Evolutionary conservation across 1,140 invertebrate species (phyloP).

Genomic region (Drosophila sulfurigaster): DNA sequence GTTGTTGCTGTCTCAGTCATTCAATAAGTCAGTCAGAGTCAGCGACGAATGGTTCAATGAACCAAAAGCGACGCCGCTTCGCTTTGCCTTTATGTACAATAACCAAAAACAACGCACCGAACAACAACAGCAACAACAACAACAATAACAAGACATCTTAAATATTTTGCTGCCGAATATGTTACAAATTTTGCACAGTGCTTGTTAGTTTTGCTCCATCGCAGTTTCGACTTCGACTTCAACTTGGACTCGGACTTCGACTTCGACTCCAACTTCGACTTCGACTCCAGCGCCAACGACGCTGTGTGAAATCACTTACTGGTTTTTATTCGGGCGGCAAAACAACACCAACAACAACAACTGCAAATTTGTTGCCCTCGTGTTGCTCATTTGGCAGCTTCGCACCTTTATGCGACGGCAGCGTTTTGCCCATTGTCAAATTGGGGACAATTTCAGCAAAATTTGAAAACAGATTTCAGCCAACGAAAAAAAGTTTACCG

Average conservation of each 20-base stretch:
- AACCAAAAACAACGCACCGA: slow-evolving; percentile 48
- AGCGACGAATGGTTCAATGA: slow-evolving; percentile 54
- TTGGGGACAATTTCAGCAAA: slow-evolving; percentile 53
- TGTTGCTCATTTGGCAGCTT: slow-evolving; percentile 77
- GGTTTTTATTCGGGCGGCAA: slow-evolving; percentile 71
- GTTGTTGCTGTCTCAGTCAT: slow-evolving; percentile 63
- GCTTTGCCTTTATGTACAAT: slow-evolving; percentile 54
- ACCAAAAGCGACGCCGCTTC: slow-evolving; percentile 33
- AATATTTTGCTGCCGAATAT: slow-evolving; percentile 77
- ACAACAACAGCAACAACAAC: slow-evolving; percentile 39
- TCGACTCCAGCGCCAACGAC: slow-evolving; percentile 1
- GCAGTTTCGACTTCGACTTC: slow-evolving; percentile 27
- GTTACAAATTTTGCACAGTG: slow-evolving; percentile 74
- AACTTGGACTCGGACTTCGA: background rate
- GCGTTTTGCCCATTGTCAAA: slow-evolving; percentile 51
- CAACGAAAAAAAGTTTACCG: slow-evolving; percentile 18
- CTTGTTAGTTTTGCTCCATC: slow-evolving; percentile 71
- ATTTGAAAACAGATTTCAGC: slow-evolving; percentile 34
- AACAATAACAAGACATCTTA: slow-evolving; percentile 63
- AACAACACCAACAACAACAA: slow-evolving; percentile 40
- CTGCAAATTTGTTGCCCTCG: slow-evolving; percentile 78
- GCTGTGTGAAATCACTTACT: slow-evolving; percentile 76
- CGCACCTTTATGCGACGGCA: slow-evolving; percentile 56
- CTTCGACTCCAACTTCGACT: slow-evolving; percentile 14
- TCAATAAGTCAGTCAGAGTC: slow-evolving; percentile 79